Percentiles rank a stretch among this genome's conserved stretches.
Conservation (phyloP, 2,797 vertebrate genomes). For the Liasis olivaceus region DNA sequence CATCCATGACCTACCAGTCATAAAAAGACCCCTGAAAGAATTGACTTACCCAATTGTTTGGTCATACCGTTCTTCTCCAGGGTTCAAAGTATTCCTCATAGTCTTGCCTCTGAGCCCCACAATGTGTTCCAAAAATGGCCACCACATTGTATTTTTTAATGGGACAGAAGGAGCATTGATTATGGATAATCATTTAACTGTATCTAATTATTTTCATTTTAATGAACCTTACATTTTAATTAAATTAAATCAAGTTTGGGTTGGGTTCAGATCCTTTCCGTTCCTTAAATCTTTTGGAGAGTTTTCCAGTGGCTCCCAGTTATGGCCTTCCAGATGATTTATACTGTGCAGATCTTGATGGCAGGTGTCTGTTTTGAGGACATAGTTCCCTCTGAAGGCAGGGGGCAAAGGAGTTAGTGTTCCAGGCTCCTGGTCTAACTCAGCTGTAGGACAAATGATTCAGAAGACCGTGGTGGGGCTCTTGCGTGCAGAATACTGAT, state of each 20-base stretch:
- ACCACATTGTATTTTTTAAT: too few relatives aligned
- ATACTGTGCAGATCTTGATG: neutral
- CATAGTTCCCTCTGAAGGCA: neutral
- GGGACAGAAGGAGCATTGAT: too few relatives aligned
- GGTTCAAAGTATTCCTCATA: neutral
- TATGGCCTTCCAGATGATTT: neutral
- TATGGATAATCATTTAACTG: too few relatives aligned
- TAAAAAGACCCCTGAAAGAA: neutral
- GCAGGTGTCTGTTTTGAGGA: neutral
- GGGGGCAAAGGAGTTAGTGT: neutral
- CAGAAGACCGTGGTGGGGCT: neutral
- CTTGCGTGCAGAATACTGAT: neutral
- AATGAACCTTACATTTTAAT: too few relatives aligned
- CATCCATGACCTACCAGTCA: neutral
- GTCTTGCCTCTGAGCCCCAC: too few relatives aligned
- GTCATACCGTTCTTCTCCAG: neutral
- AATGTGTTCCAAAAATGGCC: too few relatives aligned
- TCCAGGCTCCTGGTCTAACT: neutral
- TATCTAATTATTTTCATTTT: too few relatives aligned
- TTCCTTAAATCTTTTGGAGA: neutral
- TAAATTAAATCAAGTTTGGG: too few relatives aligned
- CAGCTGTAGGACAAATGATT: neutral
- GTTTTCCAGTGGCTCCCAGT: neutral
- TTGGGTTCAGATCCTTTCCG: too few relatives aligned
- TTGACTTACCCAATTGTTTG: neutral